Percentiles rank a stretch among this genome's conserved stretches.
Conservation (phyloP, 2,888 invertebrate genomes). For the Nomada lathburiana region DNA sequence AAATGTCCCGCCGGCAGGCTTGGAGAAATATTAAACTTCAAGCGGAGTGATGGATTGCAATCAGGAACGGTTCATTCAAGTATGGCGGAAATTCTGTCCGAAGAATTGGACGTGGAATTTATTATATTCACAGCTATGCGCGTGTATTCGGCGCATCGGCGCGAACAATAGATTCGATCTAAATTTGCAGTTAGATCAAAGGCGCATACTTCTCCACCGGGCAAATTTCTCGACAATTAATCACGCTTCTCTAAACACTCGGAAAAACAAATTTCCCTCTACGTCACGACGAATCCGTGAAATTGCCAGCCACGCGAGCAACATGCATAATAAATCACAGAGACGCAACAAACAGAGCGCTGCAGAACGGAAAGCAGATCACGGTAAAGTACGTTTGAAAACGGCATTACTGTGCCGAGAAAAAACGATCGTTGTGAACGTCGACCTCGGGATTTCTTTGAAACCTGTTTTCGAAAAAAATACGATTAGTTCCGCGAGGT, state of each 20-base stretch:
- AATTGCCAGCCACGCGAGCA: background rate
- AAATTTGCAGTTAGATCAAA: constrained; percentile 17
- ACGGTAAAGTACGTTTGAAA: background rate
- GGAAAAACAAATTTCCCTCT: background rate
- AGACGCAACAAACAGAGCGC: background rate
- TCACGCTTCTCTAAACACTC: background rate
- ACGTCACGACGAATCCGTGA: background rate
- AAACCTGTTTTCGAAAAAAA: background rate
- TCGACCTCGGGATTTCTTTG: background rate
- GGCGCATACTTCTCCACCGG: background rate
- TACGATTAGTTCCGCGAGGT: background rate
- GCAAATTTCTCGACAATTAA: background rate
- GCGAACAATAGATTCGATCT: background rate
- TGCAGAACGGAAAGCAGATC: background rate
- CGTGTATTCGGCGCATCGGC: background rate
- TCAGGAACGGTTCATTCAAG: constrained; percentile 23
- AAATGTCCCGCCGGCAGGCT: background rate
- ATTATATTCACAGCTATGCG: background rate
- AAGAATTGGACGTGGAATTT: background rate
- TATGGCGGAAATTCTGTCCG: constrained; percentile 1
- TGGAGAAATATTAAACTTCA: constrained; percentile 30
- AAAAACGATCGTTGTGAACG: background rate
- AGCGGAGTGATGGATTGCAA: constrained; percentile 23
- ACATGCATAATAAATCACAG: constrained; percentile 13
- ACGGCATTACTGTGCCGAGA: background rate